Evolutionary conservation across 2,113 vertebrate species (phyloP).

Genomic region (human): GRCh38 chr3:15287001-15287500

Average conservation of each 20-base stretch:
- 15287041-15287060: no score
- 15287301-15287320: rapidly evolving
- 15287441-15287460: neutral
- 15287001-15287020: neutral
- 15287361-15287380: neutral
- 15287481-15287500: neutral
- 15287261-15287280: neutral
- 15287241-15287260: neutral
- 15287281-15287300: neutral
- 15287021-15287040: neutral
- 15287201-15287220: no score
- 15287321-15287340: neutral
- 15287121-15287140: neutral
- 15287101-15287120: neutral
- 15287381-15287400: neutral
- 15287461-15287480: no score
- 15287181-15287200: rapidly evolving
- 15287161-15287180: rapidly evolving
- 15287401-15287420: neutral
- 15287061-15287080: neutral
- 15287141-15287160: neutral
- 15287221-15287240: neutral
- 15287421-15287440: neutral
- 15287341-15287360: neutral
- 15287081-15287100: neutral